These are phyloP conservation scores for Cryptocephalus moraei DNA, from an alignment of 2,888 invertebrate genomes.

Conservation along the genomic window DNA sequence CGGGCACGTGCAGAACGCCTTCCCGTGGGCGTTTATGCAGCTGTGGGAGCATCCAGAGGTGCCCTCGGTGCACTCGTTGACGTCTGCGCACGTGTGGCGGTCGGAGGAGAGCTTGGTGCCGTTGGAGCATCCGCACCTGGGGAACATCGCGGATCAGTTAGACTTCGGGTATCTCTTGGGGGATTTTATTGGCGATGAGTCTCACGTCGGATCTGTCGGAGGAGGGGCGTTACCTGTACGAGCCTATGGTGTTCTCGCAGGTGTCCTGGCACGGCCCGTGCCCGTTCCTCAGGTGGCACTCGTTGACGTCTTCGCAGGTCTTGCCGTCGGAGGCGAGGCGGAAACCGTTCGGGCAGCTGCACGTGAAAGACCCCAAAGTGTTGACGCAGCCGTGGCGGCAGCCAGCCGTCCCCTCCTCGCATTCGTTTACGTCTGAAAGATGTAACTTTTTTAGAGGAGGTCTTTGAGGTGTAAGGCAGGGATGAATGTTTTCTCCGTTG, in stretches of 20 bases:
- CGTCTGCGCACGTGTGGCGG: constrained; percentile 42
- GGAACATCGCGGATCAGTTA: no score
- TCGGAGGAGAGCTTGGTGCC: constrained; percentile 47
- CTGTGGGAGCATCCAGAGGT: constrained; percentile 35
- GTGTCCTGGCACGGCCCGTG: constrained; percentile 55
- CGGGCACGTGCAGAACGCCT: constrained; percentile 32
- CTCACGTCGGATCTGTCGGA: constrained; percentile 40
- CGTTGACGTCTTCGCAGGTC: constrained; percentile 45
- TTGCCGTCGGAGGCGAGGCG: constrained; percentile 30
- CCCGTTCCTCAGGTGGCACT: constrained; percentile 51
- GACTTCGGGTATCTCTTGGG: no score
- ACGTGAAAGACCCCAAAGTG: constrained; percentile 44
- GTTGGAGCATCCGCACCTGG: constrained; percentile 43
- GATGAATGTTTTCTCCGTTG: no score
- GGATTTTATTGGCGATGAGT: no score
- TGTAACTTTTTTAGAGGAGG: no score
- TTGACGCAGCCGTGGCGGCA: constrained; percentile 49
- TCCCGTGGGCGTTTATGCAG: constrained; percentile 45
- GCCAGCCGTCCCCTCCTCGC: constrained; percentile 41
- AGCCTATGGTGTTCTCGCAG: constrained; percentile 48
- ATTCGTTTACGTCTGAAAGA: constrained; percentile 47
- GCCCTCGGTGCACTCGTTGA: constrained; percentile 17
- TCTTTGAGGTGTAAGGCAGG: no score
- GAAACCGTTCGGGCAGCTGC: constrained; percentile 44
- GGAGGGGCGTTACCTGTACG: constrained; percentile 48